Evolutionary conservation across 1,140 invertebrate genomes (phyloP), one percentile per base, ranked within the genome.

Genomic region (Drosophila kanapiae): DNA sequence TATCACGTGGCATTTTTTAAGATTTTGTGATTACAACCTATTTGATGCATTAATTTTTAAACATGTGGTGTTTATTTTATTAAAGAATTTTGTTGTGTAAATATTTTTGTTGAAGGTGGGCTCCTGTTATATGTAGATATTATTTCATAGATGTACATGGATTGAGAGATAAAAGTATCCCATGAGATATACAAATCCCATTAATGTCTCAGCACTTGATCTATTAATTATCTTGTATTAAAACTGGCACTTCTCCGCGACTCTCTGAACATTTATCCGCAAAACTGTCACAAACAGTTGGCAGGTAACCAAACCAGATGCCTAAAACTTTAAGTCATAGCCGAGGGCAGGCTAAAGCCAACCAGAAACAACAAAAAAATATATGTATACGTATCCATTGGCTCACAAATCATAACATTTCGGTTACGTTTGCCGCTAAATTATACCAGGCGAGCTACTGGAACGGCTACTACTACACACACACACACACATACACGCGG

Each of bases 351-450:
- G 57, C 72, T n/a, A 59, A 56, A 45, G 18, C 10, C 60, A 58
- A 57, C 23, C 35, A 27, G 51, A 54, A 43, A 33, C 48, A 27
- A 11, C 35, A 51, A 31, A 71, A 23, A 69, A 71, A 72, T 58
- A 38, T 71, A 58, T 48, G 53, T 51, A 49, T 42, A 48, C 65
- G 56, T 63, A 88, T 80, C 84, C 80, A 88, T 82, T 84, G 84
- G 82, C 77, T 75, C 85, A 88, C 84, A 88, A 88, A 88, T 88
- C 84, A 88, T 88, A 87, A 71, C 80, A 84, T 88, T 72, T 83
- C 76, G 67, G 85, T 75, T 90, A 88, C 85, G 77, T 84, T 83
- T 84, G 81, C 63, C 65, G 85, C 81, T 88, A 88, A 90, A 88
- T 88, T 90, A 88, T 84, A 79, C 74, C 74, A 42, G 51, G 23